A percentile compares a stretch with the other conserved stretches of the same genome.
phyloP scores from a whole-genome alignment of 1,140 invertebrate species.

The Steinernema khuongi region DNA sequence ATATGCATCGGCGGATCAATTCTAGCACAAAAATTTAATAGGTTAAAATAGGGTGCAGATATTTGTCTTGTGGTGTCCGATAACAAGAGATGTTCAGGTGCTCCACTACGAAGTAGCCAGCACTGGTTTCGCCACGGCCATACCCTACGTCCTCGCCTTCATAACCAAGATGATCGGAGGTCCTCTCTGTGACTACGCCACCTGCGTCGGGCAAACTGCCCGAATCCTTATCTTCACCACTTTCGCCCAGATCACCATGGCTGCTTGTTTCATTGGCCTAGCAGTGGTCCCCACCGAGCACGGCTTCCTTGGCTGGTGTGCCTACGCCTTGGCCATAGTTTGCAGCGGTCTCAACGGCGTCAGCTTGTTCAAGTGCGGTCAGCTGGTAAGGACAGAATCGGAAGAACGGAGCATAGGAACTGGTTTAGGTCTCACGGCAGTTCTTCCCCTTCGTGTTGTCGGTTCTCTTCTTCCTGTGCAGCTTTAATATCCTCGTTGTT shows the following conservation, averaged over 20 bases:
- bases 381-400: constrained; percentile 25
- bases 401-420: neutral
- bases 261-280: constrained; percentile 28
- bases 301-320: constrained; percentile 20
- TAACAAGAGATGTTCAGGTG: too few relatives aligned
- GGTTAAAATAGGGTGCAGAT: too few relatives aligned
- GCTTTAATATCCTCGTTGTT: constrained; percentile 28
- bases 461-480: constrained; percentile 23
- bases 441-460: constrained; percentile 35
- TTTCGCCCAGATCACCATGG: constrained; percentile 29
- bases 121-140: constrained; percentile 32
- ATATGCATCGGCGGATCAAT: too few relatives aligned
- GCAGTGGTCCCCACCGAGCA: constrained; percentile 25
- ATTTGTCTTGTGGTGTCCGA: too few relatives aligned
- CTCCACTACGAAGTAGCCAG: constrained; percentile 24
- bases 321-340: constrained; percentile 30
- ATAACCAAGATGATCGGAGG: constrained; percentile 31
- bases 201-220: constrained; percentile 23
- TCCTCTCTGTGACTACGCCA: constrained; percentile 31
- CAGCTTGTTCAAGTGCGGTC: constrained; percentile 29
- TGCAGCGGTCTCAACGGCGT: constrained; percentile 34
- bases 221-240: constrained; percentile 32
- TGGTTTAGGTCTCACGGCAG: constrained; percentile 37
- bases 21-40: too few relatives aligned
- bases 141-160: constrained; percentile 32